Conservation (phyloP, 2,797 vertebrate genomes). For the Pangasius macronema region DNA sequence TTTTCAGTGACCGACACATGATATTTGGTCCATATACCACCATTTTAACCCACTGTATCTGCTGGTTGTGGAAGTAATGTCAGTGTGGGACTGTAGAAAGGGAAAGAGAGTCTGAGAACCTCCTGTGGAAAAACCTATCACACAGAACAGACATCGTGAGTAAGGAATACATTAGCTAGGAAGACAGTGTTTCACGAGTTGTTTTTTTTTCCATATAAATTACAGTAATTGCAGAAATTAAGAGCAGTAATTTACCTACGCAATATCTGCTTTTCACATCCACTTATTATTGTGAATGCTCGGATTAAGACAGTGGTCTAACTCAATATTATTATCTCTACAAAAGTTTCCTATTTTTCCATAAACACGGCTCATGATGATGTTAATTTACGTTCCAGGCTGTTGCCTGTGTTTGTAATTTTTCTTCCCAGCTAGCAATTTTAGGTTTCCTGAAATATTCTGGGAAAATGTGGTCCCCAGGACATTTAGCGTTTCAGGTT, state of each 20-base stretch:
- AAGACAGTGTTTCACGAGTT: neutral
- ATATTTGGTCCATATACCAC: neutral
- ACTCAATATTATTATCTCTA: neutral
- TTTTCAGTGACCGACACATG: neutral
- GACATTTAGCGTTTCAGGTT: neutral
- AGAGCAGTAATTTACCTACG: neutral
- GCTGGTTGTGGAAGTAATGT: neutral
- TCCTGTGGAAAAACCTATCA: neutral
- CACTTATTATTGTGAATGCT: neutral
- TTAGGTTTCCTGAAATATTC: neutral
- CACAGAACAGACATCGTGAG: neutral
- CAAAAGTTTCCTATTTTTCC: neutral
- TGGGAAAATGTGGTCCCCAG: neutral
- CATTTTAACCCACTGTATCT: neutral
- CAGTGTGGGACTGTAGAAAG: neutral
- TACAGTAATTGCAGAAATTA: neutral
- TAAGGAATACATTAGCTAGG: neutral
- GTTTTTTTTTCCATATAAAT: neutral
- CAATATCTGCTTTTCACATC: slow-evolving; percentile 4
- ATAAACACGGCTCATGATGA: neutral
- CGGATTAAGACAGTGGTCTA: neutral
- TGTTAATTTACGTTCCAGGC: neutral
- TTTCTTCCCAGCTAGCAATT: neutral
- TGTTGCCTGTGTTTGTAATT: neutral
- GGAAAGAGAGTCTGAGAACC: neutral